Evolutionary conservation across 2,113 vertebrate species (phyloP).

Genomic region (Falco punctatus): DNA sequence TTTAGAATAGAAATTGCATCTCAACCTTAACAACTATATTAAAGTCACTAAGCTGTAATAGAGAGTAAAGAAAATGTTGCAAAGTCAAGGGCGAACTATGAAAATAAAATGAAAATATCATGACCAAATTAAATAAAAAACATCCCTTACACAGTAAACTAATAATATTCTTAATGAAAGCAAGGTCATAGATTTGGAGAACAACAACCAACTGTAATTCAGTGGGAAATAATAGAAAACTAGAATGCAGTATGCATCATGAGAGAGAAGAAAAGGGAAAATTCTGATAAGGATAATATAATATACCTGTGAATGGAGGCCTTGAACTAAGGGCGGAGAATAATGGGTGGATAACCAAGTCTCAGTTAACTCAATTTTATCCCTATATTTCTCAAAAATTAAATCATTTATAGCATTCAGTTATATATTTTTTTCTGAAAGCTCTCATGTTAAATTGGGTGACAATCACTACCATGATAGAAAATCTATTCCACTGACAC

Average conservation of each 20-base stretch:
- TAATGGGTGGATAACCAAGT: background rate
- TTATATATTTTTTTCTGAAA: background rate
- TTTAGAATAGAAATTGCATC: constrained; percentile 6
- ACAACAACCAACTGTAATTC: background rate
- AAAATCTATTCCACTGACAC: constrained; percentile 8
- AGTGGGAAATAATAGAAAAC: constrained; percentile 12
- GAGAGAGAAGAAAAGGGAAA: background rate
- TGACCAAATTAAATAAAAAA: constrained; percentile 2
- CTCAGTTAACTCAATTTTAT: constrained; percentile 3
- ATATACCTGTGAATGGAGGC: background rate
- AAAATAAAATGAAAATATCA: constrained; percentile 51
- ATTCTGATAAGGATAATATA: background rate
- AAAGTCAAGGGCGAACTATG: background rate
- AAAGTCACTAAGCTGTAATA: constrained; percentile 2
- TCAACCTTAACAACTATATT: background rate
- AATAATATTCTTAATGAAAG: background rate
- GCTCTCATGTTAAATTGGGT: background rate
- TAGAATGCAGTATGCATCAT: background rate
- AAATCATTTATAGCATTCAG: background rate
- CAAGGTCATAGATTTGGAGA: background rate
- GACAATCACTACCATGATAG: background rate
- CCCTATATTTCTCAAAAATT: constrained; percentile 1
- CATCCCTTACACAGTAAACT: background rate
- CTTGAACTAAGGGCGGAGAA: background rate
- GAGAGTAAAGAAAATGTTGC: background rate